Percentiles rank a stretch among this genome's conserved stretches.
phyloP scores from a whole-genome alignment of 2,797 vertebrate species.

The Anniella stebbinsi region DNA sequence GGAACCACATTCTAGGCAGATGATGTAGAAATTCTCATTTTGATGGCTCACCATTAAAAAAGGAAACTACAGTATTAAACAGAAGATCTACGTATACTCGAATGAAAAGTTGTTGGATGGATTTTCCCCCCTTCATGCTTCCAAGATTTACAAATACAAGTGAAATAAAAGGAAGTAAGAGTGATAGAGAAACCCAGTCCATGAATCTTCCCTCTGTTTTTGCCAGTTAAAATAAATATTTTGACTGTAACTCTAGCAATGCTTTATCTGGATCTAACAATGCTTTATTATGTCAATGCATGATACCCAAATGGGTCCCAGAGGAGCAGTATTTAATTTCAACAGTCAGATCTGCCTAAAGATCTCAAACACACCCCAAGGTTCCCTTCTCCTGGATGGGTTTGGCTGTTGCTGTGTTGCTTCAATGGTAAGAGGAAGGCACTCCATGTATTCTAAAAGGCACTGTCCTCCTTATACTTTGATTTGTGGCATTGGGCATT shows the following conservation, averaged over 20 bases:
- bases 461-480: not conserved
- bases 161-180: not conserved
- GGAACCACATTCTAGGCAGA: not conserved
- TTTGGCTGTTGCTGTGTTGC: not conserved
- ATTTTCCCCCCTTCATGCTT: not conserved
- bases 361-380: not conserved
- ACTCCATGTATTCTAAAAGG: not conserved
- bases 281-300: too few species aligned
- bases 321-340: not conserved
- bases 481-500: not conserved
- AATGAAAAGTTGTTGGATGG: not conserved
- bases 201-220: not conserved
- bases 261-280: not conserved
- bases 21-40: constrained; percentile 11
- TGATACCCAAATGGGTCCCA: not conserved
- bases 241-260: too few species aligned
- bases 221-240: constrained; percentile 5
- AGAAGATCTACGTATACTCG: not conserved
- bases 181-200: not conserved
- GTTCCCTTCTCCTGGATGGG: too few species aligned
- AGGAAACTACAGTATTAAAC: not conserved
- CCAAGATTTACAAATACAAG: not conserved
- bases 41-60: not conserved
- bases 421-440: not conserved
- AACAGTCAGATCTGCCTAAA: not conserved